Percentiles rank a stretch among this genome's conserved stretches.
These are phyloP conservation scores for Columba guinea DNA, from an alignment of 2,797 vertebrate species.

Conservation along the genomic window DNA sequence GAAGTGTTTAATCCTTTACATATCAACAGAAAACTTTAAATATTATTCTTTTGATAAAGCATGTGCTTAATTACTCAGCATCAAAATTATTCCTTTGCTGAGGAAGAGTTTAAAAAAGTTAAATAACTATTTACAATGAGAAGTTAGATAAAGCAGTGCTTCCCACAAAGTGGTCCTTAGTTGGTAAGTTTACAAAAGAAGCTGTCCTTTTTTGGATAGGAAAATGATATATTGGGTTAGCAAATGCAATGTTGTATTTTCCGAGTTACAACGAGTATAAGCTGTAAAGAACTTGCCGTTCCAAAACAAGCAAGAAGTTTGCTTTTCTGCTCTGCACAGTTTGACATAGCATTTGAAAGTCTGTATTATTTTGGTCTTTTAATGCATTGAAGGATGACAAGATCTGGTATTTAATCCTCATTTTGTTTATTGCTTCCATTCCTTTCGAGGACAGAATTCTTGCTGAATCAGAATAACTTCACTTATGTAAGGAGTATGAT, in stretches of 20 bases:
- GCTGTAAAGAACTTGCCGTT: background rate
- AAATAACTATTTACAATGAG: background rate
- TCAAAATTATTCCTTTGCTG: slow-evolving; percentile 2
- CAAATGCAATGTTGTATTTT: slow-evolving; percentile 45
- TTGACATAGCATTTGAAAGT: slow-evolving; percentile 20
- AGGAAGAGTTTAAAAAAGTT: background rate
- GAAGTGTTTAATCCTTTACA: background rate
- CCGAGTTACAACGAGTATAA: background rate
- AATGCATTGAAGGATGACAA: background rate
- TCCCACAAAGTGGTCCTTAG: slow-evolving; percentile 22
- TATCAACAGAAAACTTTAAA: background rate
- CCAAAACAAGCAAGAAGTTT: slow-evolving; percentile 56
- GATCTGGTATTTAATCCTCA: slow-evolving; percentile 10
- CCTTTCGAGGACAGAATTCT: slow-evolving; percentile 1
- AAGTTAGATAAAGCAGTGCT: slow-evolving; percentile 6
- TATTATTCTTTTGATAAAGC: background rate
- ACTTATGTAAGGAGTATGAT: background rate
- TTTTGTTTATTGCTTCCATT: slow-evolving; percentile 34
- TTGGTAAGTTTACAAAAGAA: background rate
- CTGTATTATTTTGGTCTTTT: slow-evolving; percentile 39
- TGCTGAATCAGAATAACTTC: background rate
- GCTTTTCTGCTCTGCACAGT: slow-evolving; percentile 14
- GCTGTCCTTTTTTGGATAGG: slow-evolving; percentile 75
- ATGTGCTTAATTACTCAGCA: background rate
- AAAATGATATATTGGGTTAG: slow-evolving; percentile 66